A percentile compares a stretch with the other conserved stretches of the same genome.
phyloP scores from a whole-genome alignment of 2,797 vertebrate species.

The Delichon dasypus region DNA sequence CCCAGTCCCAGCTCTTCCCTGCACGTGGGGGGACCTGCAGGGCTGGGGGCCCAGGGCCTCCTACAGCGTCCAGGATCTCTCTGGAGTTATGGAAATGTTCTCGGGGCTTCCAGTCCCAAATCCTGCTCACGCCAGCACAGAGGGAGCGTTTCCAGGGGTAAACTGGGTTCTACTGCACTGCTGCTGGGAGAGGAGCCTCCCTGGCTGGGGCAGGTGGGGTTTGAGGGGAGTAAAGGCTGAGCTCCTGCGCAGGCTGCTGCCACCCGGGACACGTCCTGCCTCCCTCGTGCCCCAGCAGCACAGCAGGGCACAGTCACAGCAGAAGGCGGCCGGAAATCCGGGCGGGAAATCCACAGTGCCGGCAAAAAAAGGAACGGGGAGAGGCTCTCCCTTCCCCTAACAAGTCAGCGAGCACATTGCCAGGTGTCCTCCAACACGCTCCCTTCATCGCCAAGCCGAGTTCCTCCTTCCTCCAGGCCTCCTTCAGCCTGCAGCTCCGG shows the following conservation, averaged over 20 bases:
- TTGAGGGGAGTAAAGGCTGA: neutral
- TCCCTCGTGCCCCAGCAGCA: neutral
- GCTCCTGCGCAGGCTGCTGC: neutral
- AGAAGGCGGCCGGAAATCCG: constrained; percentile 9
- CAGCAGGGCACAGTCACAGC: neutral
- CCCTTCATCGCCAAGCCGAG: neutral
- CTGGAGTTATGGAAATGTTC: neutral
- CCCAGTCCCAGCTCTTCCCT: neutral
- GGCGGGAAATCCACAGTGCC: constrained; percentile 20
- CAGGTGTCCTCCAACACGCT: neutral
- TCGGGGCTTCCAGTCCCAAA: neutral
- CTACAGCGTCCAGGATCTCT: neutral
- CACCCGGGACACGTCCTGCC: neutral
- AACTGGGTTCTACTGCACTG: rapidly evolving
- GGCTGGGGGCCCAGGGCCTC: neutral
- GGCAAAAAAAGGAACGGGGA: neutral
- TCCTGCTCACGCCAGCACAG: neutral
- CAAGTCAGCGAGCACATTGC: neutral
- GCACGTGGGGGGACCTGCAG: neutral
- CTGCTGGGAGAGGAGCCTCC: neutral
- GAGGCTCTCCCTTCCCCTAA: neutral
- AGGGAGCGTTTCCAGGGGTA: neutral
- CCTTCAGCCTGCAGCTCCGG: neutral
- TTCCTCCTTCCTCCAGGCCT: constrained; percentile 4
- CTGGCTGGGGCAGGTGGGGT: neutral